Evolutionary conservation across 2,888 invertebrate species (phyloP).

Genomic region (Pristionchus maxplancki): DNA sequence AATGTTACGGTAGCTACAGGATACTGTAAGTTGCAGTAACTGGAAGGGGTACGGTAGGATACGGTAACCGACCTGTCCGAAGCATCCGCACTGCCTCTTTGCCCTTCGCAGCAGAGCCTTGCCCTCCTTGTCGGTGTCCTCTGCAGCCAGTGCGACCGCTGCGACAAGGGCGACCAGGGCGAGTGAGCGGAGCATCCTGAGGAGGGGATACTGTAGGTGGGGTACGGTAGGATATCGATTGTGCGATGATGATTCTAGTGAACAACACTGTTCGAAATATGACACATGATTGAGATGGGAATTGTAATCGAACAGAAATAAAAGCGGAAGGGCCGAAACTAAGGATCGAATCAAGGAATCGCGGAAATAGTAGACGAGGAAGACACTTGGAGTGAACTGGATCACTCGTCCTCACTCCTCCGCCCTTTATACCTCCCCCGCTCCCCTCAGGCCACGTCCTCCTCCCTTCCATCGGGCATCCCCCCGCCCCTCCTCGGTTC

Average conservation of each 20-base stretch:
- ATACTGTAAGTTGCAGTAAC: background rate
- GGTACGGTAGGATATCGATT: background rate
- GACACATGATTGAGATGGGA: too few species aligned
- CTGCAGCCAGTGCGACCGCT: background rate
- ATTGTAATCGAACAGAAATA: too few species aligned
- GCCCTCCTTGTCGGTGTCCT: background rate
- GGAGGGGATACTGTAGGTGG: background rate
- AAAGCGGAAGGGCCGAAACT: background rate
- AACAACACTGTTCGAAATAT: too few species aligned
- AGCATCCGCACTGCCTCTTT: conserved; percentile 29
- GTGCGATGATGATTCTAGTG: background rate
- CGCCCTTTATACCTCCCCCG: conserved; percentile 17
- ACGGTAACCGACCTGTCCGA: conserved; percentile 5
- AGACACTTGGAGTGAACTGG: conserved; percentile 39
- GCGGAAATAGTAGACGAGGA: conserved; percentile 5
- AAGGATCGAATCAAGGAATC: background rate
- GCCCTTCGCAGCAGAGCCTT: background rate
- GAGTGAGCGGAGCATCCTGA: conserved; percentile 17
- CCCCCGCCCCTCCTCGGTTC: background rate
- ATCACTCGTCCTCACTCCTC: background rate
- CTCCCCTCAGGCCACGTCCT: background rate
- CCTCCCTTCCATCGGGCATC: background rate
- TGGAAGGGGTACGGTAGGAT: background rate
- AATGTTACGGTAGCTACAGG: background rate
- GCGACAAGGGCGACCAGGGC: background rate